A percentile compares a stretch with the other conserved stretches of the same genome.
Evolutionary conservation across 2,888 invertebrate genomes (phyloP).

Genomic region (Alviniconcha strummeri): DNA sequence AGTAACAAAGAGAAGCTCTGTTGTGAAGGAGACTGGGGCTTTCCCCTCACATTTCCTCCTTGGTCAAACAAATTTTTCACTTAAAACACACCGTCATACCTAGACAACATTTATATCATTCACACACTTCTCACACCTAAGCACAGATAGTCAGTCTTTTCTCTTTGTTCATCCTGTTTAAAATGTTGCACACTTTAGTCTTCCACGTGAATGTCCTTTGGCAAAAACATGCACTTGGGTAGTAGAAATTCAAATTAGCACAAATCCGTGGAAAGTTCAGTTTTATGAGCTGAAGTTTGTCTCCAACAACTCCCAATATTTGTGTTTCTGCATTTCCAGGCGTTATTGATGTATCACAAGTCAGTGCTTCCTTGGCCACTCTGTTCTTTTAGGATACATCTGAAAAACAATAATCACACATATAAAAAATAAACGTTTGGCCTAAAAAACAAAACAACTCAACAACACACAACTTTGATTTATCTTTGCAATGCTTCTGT

Average conservation of each 20-base stretch:
- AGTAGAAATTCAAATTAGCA: conserved; percentile 4
- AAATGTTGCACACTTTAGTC: background rate
- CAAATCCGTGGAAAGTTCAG: conserved; percentile 6
- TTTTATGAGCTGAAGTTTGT: background rate
- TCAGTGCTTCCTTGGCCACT: background rate
- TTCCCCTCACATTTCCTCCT: too few species aligned
- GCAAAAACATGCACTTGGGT: conserved; percentile 3
- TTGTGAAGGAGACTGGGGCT: too few species aligned
- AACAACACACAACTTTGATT: too few species aligned
- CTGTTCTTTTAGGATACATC: conserved; percentile 37
- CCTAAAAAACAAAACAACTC: background rate
- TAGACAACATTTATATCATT: too few species aligned
- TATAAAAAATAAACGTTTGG: background rate
- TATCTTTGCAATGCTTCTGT: too few species aligned
- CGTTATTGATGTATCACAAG: conserved; percentile 19
- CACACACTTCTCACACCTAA: too few species aligned
- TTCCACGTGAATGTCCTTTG: background rate
- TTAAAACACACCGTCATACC: too few species aligned
- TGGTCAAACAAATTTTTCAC: too few species aligned
- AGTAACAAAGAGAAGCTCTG: too few species aligned
- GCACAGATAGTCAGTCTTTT: too few species aligned
- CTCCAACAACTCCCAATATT: too few species aligned
- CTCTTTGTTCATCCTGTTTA: too few species aligned
- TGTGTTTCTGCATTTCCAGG: conserved; percentile 10
- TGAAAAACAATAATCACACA: conserved; percentile 24